Percentiles rank a stretch among this genome's conserved stretches.
These are phyloP conservation scores for Drosophila glabriapex DNA, from an alignment of 2,888 invertebrate genomes.

Conservation along the genomic window DNA sequence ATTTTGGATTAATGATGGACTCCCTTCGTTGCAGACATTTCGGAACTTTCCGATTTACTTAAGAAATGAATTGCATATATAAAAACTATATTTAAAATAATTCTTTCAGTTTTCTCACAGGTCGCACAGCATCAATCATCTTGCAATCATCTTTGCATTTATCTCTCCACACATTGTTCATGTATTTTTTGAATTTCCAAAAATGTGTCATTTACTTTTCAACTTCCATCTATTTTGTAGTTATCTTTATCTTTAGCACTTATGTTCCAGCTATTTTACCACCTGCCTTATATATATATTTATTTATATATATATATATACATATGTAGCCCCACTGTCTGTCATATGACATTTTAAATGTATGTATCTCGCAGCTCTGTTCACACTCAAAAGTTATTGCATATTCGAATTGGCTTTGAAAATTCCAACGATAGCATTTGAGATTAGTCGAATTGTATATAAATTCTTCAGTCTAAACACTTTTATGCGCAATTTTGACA, in stretches of 20 bases:
- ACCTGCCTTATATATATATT: background rate
- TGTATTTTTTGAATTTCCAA: background rate
- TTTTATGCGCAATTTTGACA: conserved; percentile 73
- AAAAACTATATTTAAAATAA: background rate
- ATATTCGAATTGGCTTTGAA: conserved; percentile 65
- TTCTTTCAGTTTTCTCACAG: background rate
- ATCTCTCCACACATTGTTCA: background rate
- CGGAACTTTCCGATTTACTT: background rate
- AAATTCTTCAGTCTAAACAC: conserved; percentile 63
- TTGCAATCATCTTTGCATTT: background rate
- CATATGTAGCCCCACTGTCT: background rate
- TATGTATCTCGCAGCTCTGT: conserved; percentile 14
- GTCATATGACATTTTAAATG: conserved; percentile 21
- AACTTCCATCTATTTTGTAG: background rate
- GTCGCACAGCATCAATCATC: background rate
- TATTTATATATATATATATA: background rate
- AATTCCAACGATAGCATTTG: conserved; percentile 60
- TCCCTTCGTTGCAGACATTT: too few species aligned
- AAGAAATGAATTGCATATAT: background rate
- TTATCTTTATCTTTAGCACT: background rate
- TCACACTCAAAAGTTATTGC: conserved; percentile 40
- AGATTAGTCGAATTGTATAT: conserved; percentile 62
- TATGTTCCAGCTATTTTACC: background rate
- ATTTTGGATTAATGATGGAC: conserved; percentile 9
- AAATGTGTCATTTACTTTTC: background rate